Base-by-base conservation (phyloP, 2,888 invertebrate genomes). In the Caenorhabditis becei region DNA sequence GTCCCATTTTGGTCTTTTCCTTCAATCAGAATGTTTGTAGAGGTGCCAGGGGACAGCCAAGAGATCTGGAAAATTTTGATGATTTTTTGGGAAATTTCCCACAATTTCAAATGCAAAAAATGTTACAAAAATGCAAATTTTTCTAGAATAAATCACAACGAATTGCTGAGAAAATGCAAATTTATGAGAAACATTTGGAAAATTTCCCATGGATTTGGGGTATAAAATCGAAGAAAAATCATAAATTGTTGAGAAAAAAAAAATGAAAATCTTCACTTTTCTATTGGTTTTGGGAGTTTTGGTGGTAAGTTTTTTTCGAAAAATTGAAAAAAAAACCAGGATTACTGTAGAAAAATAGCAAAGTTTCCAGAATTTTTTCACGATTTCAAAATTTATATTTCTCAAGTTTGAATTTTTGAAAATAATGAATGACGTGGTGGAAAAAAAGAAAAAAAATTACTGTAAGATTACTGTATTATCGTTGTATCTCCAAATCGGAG, bases 21-120 rank as follows among this genome's bases (percentile, higher is more conserved):
- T 18, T 79, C 79, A 10, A 79, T 41, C 18, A 35, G 20, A 24
- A 79, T 74, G 1, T 26, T 37, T 3, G 72, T 74, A 2, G 61
- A 47, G 1, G 67, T 53, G 11, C 51, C 41, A 16, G 72, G 56
- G 1, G 59, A 49, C n/a, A 62, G 41, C 79, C 79, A 79, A 63
- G 67, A 51, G 20, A 79, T 69, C 79, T 79, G 58, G n/a, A 70
- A 41, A 41, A 41, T 41, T 41, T 41, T 41, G 7, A 14, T 11
- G 14, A 14, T 41, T 41, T 41, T 41, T 41, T 41, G 7, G 41
- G 14, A 41, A 41, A 10, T 32, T 32, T 32, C 32, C 32, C 32
- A 32, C 10, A 10, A 32, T 32, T 32, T 32, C 10, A 4, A 32
- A 32, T 32, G 4, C 32, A 32, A 32, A 32, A 32, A 32, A 32